Conservation (phyloP, 1,140 invertebrate species). For the Chrysopa pallens region DNA sequence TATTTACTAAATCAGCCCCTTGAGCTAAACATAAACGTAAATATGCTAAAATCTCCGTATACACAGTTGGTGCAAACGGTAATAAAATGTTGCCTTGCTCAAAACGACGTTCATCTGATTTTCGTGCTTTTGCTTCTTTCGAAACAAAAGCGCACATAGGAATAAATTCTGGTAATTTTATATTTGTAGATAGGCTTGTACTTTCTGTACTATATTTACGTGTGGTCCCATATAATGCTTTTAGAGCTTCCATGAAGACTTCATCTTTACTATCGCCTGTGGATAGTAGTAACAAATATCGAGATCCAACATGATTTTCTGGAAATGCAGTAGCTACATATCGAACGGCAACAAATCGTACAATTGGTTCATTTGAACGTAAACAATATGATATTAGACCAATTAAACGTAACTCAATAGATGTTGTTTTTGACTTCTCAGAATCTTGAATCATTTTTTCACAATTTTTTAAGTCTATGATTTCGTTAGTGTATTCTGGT, state of each 20-base stretch:
- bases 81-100: constrained; percentile 42
- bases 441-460: constrained; percentile 14
- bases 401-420: constrained; percentile 7
- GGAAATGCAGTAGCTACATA: constrained; percentile 70
- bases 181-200: background rate
- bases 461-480: constrained; percentile 9
- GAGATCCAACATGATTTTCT: constrained; percentile 56
- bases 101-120: constrained; percentile 17
- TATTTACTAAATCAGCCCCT: constrained; percentile 26
- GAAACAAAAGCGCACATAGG: constrained; percentile 21
- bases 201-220: constrained; percentile 17
- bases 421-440: constrained; percentile 11
- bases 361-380: constrained; percentile 46
- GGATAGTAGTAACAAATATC: constrained; percentile 68
- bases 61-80: constrained; percentile 43
- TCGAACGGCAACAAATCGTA: constrained; percentile 62
- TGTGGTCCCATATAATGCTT: constrained; percentile 42
- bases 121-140: constrained; percentile 19
- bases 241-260: constrained; percentile 49
- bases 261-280: constrained; percentile 73
- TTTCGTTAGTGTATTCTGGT: constrained; percentile 16
- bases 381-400: constrained; percentile 36
- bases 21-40: constrained; percentile 50
- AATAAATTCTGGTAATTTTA: constrained; percentile 10
- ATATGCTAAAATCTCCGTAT: constrained; percentile 57